A percentile compares a stretch with the other conserved stretches of the same genome.
Evolutionary conservation across 2,888 invertebrate species (phyloP).

Genomic region (Hydrotaea diabolus): DNA sequence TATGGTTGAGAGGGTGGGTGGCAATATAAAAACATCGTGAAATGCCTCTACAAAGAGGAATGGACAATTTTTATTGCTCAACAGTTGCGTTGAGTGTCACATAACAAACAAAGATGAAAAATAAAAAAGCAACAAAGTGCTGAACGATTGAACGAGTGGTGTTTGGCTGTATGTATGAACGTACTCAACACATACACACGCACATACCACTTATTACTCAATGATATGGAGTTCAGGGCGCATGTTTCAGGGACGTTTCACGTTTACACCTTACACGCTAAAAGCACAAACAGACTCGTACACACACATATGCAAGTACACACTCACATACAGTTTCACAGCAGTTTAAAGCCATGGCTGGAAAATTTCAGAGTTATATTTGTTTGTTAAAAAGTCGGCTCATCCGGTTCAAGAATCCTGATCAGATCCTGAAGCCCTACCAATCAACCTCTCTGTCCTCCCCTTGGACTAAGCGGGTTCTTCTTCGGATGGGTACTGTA

Average conservation of each 20-base stretch:
- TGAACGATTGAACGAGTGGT: neutral
- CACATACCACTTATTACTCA: conserved; percentile 34
- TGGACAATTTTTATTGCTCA: conserved; percentile 55
- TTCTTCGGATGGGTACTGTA: too few species aligned
- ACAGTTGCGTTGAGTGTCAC: conserved; percentile 60
- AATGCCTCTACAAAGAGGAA: conserved; percentile 38
- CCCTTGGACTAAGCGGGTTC: too few species aligned
- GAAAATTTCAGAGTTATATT: neutral
- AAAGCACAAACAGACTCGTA: neutral
- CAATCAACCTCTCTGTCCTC: too few species aligned
- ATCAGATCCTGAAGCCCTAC: too few species aligned
- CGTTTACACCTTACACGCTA: conserved; percentile 33
- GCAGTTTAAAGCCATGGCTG: neutral
- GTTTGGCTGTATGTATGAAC: neutral
- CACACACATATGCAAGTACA: neutral
- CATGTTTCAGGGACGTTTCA: conserved; percentile 58
- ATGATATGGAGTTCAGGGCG: conserved; percentile 57
- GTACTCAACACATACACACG: neutral
- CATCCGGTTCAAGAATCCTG: too few species aligned
- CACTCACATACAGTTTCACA: neutral
- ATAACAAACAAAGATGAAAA: conserved; percentile 33
- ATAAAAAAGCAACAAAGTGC: conserved; percentile 20
- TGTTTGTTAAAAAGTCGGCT: neutral
- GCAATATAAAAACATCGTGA: conserved; percentile 49
- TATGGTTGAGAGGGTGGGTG: conserved; percentile 40